Base-by-base conservation (phyloP, 2,113 vertebrate genomes). In the Nasalis larvatus region DNA sequence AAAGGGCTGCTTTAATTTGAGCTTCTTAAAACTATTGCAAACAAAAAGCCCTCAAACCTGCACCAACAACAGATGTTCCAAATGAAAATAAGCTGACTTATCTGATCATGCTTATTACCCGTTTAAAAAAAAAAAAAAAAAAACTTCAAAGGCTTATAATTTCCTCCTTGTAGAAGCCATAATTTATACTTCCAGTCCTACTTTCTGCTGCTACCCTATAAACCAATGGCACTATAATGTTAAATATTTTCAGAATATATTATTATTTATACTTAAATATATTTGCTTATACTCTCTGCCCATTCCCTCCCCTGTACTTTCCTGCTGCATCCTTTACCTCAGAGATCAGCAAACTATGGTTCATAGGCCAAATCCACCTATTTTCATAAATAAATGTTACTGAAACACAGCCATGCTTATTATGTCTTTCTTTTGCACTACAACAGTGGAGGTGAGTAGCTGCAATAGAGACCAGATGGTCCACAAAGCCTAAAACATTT, bases 71-170 rank as follows among this genome's bases (percentile, higher is more conserved):
- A 90, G 82, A 95, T 97, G 69, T 95, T 95, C 74, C 86, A 94
- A 97, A 92, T 92, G 60, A 96, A 97, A 96, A 97, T 84, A 96
- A 95, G 60, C 85, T n/a, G 52, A 93, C 32, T 94, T 96, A 97
- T 87, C 71, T 82, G 71, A 92, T 90, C 7, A 71, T 52, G 49
- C 18, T 90, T 87, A 96, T 81, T 87, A 95, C 12, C 9, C 47
- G 45, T 88, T 60, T 17, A 9, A 69, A 71, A 87, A 58, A 58
- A 81, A 81, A 47, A 87, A 52, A 87, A 52, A 81, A 76, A 54
- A 23, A 58, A 68, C 52, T 68, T 95, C 40, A 74, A 96, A 97
- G 20, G 23, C 20, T 96, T 16, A 13, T 74, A 73, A 90, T 92
- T 89, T 94, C 49, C 47, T 96, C 45, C 45, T 89, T 74, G 30